Evolutionary conservation across 2,113 vertebrate species (phyloP).

Genomic region (Bombycilla garrulus): DNA sequence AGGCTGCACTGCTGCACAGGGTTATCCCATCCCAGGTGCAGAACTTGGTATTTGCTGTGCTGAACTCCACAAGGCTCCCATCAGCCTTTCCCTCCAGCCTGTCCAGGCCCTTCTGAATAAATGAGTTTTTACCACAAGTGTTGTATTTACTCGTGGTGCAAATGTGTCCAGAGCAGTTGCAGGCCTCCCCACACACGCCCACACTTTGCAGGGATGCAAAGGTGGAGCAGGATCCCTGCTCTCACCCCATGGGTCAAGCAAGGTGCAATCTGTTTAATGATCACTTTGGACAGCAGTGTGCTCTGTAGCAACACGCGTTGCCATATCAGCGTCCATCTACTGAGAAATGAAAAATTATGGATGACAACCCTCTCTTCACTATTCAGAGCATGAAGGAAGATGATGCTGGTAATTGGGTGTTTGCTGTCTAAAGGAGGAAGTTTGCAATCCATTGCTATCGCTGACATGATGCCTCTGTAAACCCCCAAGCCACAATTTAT

Average conservation of each 20-base stretch:
- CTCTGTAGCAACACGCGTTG: not conserved
- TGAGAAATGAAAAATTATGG: conserved; percentile 12
- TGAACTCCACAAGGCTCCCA: not conserved
- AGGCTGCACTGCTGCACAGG: not conserved
- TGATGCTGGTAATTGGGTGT: conserved; percentile 44
- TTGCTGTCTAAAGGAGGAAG: conserved; percentile 48
- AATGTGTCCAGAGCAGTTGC: not conserved
- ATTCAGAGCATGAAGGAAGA: conserved; percentile 2
- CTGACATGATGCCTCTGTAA: conserved; percentile 38
- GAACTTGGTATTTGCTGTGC: not conserved
- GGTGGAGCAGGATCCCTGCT: not conserved
- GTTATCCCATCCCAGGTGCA: not conserved
- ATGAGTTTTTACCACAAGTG: not conserved
- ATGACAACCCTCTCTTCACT: conserved; percentile 6
- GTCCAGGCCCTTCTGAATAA: not conserved
- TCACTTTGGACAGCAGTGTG: not conserved
- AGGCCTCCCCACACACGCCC: fast-evolving
- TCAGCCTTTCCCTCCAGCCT: not conserved
- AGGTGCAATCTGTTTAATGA: not conserved
- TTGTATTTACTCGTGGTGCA: not conserved
- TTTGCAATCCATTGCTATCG: conserved; percentile 4
- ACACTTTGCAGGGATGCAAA: not conserved
- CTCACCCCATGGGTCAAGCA: fast-evolving
- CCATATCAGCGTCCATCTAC: not conserved
- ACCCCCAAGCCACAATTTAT: conserved; percentile 14